Evolutionary conservation across 2,113 vertebrate genomes (phyloP), one percentile per base, ranked within the genome.

Genomic region (Archilochus colubris): DNA sequence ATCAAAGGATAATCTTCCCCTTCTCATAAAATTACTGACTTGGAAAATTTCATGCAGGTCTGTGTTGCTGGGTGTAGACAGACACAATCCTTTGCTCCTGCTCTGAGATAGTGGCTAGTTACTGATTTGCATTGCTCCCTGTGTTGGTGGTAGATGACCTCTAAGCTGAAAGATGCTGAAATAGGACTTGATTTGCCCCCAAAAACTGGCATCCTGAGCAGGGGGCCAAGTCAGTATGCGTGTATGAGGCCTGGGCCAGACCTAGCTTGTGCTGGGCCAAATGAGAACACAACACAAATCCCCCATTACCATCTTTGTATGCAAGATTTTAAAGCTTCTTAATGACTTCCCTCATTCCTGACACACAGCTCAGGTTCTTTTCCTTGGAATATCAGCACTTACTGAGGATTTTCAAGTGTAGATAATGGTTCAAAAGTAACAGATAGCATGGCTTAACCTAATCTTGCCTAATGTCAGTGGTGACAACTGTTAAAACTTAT

Each of bases 141-240:
- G 12, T 62, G 4, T 12, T 15, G 22, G 31, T 77, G 36, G 27
- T 21, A 1, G 38, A 46, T 38, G 36, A 44, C 22, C 53, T 48
- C 57, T 51, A 57, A 76, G 50, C 57, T 70, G 15, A 25, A 76
- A 31, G 58, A 58, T 27, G 21, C 38, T 53, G 36, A 44, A 63
- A 27, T 40, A 36, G 38, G 31, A 25, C 58, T 58, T 64, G 27
- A 24, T 73, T 84, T 84, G 61, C 33, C 27, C 30, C 10, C 23
- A 55, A 18, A 14, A 48, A 15, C 30, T 14, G 48, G 8, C 36
- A 27, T 8, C 68, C 38, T 0, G 1, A 21, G 25, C 33, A 20
- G 36, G 30, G 66, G 27, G 10, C n/a, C 8, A 3, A 0, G 1
- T 46, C 28, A n/a, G 8, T 53, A 6, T 38, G 31, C 15, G 9